These are phyloP conservation scores for Dendrocincla fuliginosa DNA, from an alignment of 2,797 vertebrate species.

Conservation along the genomic window DNA sequence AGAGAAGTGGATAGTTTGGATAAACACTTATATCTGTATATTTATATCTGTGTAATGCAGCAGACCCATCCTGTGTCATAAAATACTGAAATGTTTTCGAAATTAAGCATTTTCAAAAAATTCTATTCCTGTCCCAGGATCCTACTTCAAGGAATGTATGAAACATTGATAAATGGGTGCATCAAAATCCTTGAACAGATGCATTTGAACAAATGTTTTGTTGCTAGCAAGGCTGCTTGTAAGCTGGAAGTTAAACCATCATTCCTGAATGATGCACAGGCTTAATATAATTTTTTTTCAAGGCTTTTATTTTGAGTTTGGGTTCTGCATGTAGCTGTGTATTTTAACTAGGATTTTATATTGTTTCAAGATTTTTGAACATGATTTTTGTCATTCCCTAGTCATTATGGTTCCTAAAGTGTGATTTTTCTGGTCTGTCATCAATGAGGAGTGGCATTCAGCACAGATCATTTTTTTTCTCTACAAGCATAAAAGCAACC, in stretches of 20 bases:
- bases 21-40: background rate
- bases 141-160: background rate
- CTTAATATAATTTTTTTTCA: background rate
- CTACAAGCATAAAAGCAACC: constrained; percentile 72
- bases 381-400: constrained; percentile 9
- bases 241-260: background rate
- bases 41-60: background rate
- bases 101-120: background rate
- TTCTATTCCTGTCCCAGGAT: background rate
- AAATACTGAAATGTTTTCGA: background rate
- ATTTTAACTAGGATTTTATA: background rate
- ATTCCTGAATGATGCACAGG: background rate
- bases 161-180: background rate
- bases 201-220: background rate
- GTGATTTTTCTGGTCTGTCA: constrained; percentile 45
- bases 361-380: constrained; percentile 5
- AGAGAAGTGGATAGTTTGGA: background rate
- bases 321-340: background rate
- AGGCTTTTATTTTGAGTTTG: background rate
- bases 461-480: constrained; percentile 42
- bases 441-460: constrained; percentile 46
- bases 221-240: background rate
- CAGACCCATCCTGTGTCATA: background rate
- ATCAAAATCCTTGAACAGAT: background rate
- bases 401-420: constrained; percentile 12